Conservation (phyloP, 1,140 invertebrate genomes). For the Paramacrobiotus metropolitanus region DNA sequence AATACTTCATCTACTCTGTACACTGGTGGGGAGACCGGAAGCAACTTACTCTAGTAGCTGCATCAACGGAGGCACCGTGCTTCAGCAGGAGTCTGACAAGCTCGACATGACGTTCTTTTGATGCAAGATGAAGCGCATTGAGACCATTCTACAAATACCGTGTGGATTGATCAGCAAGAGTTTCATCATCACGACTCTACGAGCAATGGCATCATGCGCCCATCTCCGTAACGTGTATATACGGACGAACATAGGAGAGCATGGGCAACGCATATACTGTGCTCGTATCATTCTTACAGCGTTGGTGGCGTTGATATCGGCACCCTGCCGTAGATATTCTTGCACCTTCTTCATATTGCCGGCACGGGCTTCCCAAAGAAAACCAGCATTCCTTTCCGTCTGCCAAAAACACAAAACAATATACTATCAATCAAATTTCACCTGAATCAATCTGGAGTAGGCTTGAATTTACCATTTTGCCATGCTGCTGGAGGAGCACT, state of each 20-base stretch:
- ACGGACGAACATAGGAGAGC: background rate
- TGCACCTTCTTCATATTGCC: conserved; percentile 93
- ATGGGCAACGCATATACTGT: background rate
- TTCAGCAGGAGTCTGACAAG: conserved; percentile 81
- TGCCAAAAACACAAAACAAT: conserved; percentile 21
- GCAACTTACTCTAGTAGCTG: conserved; percentile 58
- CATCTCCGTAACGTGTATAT: too few species aligned
- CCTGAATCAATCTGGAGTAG: too few species aligned
- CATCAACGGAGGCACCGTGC: conserved; percentile 83
- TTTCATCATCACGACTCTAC: too few species aligned
- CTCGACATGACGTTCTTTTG: conserved; percentile 88
- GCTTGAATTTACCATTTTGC: too few species aligned
- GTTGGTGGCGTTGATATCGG: conserved; percentile 97
- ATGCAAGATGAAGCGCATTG: conserved; percentile 90
- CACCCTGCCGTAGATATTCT: conserved; percentile 75
- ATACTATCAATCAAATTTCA: too few species aligned
- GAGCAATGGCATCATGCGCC: too few species aligned
- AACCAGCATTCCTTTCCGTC: conserved; percentile 35
- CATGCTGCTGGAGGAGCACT: too few species aligned
- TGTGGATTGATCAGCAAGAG: too few species aligned
- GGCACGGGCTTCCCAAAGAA: conserved; percentile 82
- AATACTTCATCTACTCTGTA: too few species aligned
- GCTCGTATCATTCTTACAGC: conserved; percentile 42
- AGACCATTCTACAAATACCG: conserved; percentile 60
- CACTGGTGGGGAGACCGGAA: too few species aligned